Base-by-base conservation (phyloP, 2,888 invertebrate species). In the Terebella lapidaria region DNA sequence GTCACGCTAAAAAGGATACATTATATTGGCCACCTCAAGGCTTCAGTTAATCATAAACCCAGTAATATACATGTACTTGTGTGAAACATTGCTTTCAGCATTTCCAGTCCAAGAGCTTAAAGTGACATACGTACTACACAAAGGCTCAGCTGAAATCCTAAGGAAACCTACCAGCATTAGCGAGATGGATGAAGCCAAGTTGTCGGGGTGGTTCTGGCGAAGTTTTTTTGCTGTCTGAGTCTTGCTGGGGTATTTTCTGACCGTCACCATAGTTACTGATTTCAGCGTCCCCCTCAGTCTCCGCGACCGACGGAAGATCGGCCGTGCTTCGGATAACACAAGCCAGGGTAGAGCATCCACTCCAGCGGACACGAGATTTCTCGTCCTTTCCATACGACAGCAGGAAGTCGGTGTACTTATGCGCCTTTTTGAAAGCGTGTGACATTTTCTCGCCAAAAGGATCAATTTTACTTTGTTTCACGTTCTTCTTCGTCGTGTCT, bases 381-480 rank as follows among this genome's bases (percentile, higher is more conserved):
- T 78, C 79, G 62, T 75, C 75, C 62, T 74, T 74, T 2, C 79
- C 79, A 65, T 73, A 74, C 0, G 76, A 75, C 58, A 79, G 60
- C 29, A 76, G 65, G 52, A 71, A 70, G 63, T 79, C 79, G 30
- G 73, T 67, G n/a, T 71, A 58, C 22, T 71, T 67, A 58, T 75
- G 76, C 1, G 74, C 70, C 59, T 72, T 75, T 42, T 67, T 69
- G 47, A 77, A 72, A 2, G 76, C 76, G 29, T 69, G 58, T 24
- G 71, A 64, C 59, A 71, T 69, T 69, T 72, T 63, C 67, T 71
- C 52, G 59, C 57, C 67, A 55, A 71, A 70, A n/a, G 71, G 69
- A 45, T 69, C 65, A 22, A 35, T 35, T 26, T 52, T 46, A 53
- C 63, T 60, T 28, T 60, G 45, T 67, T 29, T 56, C 28, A 5